Evolutionary conservation across 2,888 invertebrate species (phyloP).

Genomic region (Himalopsyche tibetana): DNA sequence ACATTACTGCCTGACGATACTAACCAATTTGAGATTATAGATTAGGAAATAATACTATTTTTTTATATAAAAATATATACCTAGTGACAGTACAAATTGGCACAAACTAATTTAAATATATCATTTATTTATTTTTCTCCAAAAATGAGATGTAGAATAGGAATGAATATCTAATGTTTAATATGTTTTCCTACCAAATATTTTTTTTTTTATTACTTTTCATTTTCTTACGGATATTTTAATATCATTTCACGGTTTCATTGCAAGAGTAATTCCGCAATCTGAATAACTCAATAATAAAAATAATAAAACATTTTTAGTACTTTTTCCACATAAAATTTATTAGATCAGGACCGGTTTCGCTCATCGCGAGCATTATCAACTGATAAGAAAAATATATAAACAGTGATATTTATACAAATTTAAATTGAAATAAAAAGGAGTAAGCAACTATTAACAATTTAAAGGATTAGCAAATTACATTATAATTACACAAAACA

Average conservation of each 20-base stretch:
- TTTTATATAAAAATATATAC: slow-evolving; percentile 55
- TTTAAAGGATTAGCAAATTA: no score
- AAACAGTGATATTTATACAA: no score
- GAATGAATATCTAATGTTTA: slow-evolving; percentile 29
- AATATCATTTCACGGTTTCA: background rate
- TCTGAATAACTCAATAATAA: no score
- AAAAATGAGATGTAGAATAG: slow-evolving; percentile 15
- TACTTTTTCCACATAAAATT: no score
- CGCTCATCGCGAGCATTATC: no score
- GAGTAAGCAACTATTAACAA: no score
- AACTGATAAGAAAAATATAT: no score
- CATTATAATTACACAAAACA: no score
- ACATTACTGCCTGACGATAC: slow-evolving; percentile 46
- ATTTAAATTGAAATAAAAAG: no score
- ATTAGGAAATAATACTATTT: slow-evolving; percentile 51
- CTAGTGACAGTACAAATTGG: slow-evolving; percentile 66
- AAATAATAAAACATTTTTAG: no score
- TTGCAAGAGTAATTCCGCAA: no score
- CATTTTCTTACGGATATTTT: background rate
- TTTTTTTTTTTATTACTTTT: slow-evolving; percentile 7
- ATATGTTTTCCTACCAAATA: slow-evolving; percentile 25
- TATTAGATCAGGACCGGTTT: no score
- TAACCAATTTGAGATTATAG: slow-evolving; percentile 65
- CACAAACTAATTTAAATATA: slow-evolving; percentile 55
- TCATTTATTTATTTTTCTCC: slow-evolving; percentile 36